Evolutionary conservation across 2,797 vertebrate genomes (phyloP).

Genomic region (Staurois parvus): DNA sequence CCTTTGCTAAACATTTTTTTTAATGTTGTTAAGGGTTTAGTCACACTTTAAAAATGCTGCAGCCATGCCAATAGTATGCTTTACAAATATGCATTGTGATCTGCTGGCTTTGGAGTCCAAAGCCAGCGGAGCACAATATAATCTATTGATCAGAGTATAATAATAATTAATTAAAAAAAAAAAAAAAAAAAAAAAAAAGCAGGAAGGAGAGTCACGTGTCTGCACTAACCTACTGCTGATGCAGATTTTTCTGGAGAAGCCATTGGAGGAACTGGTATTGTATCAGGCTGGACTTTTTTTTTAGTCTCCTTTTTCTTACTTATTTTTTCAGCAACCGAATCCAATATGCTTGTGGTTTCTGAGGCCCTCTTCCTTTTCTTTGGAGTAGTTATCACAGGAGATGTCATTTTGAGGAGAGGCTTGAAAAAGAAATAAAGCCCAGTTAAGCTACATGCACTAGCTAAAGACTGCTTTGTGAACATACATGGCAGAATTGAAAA

Average conservation of each 20-base stretch:
- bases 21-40: too few relatives aligned
- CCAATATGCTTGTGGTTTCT: not conserved
- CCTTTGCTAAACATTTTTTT: too few relatives aligned
- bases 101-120: too few relatives aligned
- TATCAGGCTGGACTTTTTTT: not conserved
- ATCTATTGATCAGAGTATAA: too few relatives aligned
- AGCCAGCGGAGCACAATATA: too few relatives aligned
- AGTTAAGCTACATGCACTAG: not conserved
- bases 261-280: not conserved
- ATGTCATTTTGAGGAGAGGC: not conserved
- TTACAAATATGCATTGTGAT: too few relatives aligned
- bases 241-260: not conserved
- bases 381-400: not conserved
- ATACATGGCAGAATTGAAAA: not conserved
- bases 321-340: not conserved
- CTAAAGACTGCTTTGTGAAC: not conserved
- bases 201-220: too few relatives aligned
- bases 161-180: too few relatives aligned
- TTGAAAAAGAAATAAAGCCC: not conserved
- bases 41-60: too few relatives aligned
- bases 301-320: not conserved
- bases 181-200: too few relatives aligned
- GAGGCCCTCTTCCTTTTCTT: not conserved
- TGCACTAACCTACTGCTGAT: not conserved
- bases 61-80: too few relatives aligned